phyloP scores from a whole-genome alignment of 2,888 invertebrate species.

The Drosophila putrida region DNA sequence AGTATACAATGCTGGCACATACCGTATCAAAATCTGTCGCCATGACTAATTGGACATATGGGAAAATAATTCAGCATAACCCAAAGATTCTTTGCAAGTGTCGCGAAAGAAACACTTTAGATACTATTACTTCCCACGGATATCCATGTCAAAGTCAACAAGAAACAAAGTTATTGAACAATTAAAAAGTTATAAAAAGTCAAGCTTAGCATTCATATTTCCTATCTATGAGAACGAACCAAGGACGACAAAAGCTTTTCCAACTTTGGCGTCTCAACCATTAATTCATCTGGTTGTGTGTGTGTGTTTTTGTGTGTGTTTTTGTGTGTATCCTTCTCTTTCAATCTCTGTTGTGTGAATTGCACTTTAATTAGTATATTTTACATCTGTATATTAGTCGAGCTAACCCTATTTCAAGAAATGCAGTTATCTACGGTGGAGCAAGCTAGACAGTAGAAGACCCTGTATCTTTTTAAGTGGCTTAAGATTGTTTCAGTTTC shows the following conservation, averaged over 20 bases:
- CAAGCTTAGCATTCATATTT: constrained; percentile 21
- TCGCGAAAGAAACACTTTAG: constrained; percentile 3
- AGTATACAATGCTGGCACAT: constrained; percentile 2
- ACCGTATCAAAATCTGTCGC: constrained; percentile 18
- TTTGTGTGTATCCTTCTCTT: neutral
- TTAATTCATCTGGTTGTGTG: neutral
- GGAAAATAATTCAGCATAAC: constrained; percentile 28
- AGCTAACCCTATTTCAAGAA: too few relatives aligned
- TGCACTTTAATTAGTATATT: constrained; percentile 3
- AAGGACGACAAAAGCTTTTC: constrained; percentile 10
- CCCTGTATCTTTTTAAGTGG: too few relatives aligned
- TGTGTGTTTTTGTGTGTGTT: too few relatives aligned
- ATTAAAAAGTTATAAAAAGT: constrained; percentile 63
- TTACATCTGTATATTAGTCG: neutral
- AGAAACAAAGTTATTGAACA: constrained; percentile 57
- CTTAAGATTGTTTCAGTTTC: too few relatives aligned
- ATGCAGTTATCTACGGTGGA: too few relatives aligned
- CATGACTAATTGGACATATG: constrained; percentile 57
- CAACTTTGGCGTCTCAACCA: constrained; percentile 9
- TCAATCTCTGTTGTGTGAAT: neutral
- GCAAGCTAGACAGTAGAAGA: too few relatives aligned
- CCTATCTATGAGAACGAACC: constrained; percentile 11
- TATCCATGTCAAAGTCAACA: constrained; percentile 8
- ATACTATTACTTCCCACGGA: constrained; percentile 9
- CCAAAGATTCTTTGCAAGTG: constrained; percentile 13